phyloP scores from a whole-genome alignment of 2,797 vertebrate species.

The Astyanax mexicanus region DNA sequence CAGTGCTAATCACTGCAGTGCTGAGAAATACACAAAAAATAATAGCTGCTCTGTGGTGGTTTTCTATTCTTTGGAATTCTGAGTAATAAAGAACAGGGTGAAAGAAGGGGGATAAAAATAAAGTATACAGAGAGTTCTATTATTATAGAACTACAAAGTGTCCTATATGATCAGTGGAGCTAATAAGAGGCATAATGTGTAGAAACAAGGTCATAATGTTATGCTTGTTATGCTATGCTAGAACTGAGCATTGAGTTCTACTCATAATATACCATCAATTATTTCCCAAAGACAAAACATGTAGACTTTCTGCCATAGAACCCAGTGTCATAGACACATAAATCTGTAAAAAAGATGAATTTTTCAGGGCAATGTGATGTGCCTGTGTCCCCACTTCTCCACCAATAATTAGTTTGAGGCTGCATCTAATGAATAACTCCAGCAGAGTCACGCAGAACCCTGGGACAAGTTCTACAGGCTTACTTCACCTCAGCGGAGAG shows the following conservation, averaged over 20 bases:
- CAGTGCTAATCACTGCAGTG: too few relatives aligned
- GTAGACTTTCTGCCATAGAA: not conserved
- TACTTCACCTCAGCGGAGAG: not conserved
- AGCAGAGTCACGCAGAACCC: not conserved
- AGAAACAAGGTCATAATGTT: too few relatives aligned
- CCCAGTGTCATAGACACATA: not conserved
- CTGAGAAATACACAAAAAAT: too few relatives aligned
- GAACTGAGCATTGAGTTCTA: not conserved
- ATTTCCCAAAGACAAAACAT: not conserved
- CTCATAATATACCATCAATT: not conserved
- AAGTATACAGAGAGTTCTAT: too few relatives aligned
- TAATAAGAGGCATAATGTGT: too few relatives aligned
- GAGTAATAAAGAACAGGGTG: too few relatives aligned
- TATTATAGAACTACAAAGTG: too few relatives aligned
- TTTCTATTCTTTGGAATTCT: too few relatives aligned
- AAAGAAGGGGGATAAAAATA: too few relatives aligned
- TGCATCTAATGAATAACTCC: slow-evolving; percentile 6
- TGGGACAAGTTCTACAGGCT: not conserved
- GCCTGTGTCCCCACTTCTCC: not conserved
- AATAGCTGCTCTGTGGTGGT: too few relatives aligned
- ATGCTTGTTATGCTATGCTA: too few relatives aligned
- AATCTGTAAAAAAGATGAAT: not conserved
- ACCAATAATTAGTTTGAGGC: slow-evolving; percentile 15
- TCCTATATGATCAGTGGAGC: too few relatives aligned
- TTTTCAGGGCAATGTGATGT: not conserved